Base-by-base conservation (phyloP, 2,888 invertebrate genomes). In the Gymnocheta viridis region DNA sequence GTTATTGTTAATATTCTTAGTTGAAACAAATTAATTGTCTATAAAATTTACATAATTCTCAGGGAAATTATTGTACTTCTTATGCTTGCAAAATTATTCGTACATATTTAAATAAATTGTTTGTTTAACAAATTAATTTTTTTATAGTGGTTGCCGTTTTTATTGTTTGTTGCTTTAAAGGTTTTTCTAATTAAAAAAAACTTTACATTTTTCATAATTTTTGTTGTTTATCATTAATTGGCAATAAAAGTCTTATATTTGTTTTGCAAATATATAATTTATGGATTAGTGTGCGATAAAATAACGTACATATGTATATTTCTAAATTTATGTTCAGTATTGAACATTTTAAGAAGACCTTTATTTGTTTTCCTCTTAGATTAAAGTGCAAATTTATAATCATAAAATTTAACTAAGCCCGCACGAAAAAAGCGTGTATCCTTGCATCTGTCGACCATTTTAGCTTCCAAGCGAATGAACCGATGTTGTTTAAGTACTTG, bases 1-100 rank as follows among this genome's bases (percentile, higher is more conserved):
- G n/a, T 9, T 7, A 19, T 47, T 47, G 47, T 14, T 47, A 32
- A 47, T 64, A 5, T 7, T 9, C 41, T n/a, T 5, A 22, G 2
- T 22, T 22, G 0, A 35, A 60, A 35, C 19, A 56, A 41, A 24
- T 62, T 62, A n/a, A 49, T 66, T 49, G 14, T 32, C 22, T 4
- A 19, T 22, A 32, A 29, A 66, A 32, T 66, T 49, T 22, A 49
- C 35, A 51, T 51, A 67, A 38, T 35, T 67, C 35, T 24, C n/a
- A 51, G n/a, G 51, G 24, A 51, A 67, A 24, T 51, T 35, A 32
- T 22, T 66, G 2, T 44, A 9, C 19, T 64, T 27, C 27, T 27
- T 64, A 29, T 64, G 14, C 14, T 24, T 24, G 24, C 47, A 44
- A 64, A 17, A 29, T 24, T 38, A 44, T 38, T 64, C 27, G n/a